Conservation (phyloP, 2,888 invertebrate genomes). For the Amphipyra berbera region DNA sequence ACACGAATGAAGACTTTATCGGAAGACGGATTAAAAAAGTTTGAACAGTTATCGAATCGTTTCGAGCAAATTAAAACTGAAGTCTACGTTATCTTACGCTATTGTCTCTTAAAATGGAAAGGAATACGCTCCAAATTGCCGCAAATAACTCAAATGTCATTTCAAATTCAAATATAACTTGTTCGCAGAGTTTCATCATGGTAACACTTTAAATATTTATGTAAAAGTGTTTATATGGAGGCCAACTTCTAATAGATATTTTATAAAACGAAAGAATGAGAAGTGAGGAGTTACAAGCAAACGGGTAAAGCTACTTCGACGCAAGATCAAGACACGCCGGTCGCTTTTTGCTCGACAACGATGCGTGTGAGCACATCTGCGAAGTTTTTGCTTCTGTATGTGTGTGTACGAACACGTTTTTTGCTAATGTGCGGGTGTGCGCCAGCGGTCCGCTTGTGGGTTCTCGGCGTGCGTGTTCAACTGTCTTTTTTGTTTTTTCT, state of each 20-base stretch:
- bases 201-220: not conserved
- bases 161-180: constrained; percentile 1
- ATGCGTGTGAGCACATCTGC: constrained; percentile 86
- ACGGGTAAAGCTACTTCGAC: constrained; percentile 63
- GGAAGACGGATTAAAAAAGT: constrained; percentile 53
- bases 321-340: constrained; percentile 69
- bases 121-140: not conserved
- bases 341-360: constrained; percentile 75
- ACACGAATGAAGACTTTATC: constrained; percentile 49
- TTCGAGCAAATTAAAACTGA: constrained; percentile 34
- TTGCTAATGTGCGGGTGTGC: constrained; percentile 67
- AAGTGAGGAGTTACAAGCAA: constrained; percentile 42
- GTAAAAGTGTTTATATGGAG: not conserved
- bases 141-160: not conserved
- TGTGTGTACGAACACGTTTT: constrained; percentile 72
- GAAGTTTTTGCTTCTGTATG: constrained; percentile 73
- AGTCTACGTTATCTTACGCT: constrained; percentile 10
- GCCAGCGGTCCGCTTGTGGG: constrained; percentile 68
- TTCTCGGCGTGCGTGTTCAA: constrained; percentile 69
- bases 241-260: constrained; percentile 12
- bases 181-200: constrained; percentile 6
- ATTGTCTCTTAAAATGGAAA: constrained; percentile 7
- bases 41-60: constrained; percentile 36
- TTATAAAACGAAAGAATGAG: constrained; percentile 24
- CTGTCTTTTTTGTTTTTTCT: constrained; percentile 71